Conservation (phyloP, 1,140 invertebrate genomes). For the Apis laboriosa region DNA sequence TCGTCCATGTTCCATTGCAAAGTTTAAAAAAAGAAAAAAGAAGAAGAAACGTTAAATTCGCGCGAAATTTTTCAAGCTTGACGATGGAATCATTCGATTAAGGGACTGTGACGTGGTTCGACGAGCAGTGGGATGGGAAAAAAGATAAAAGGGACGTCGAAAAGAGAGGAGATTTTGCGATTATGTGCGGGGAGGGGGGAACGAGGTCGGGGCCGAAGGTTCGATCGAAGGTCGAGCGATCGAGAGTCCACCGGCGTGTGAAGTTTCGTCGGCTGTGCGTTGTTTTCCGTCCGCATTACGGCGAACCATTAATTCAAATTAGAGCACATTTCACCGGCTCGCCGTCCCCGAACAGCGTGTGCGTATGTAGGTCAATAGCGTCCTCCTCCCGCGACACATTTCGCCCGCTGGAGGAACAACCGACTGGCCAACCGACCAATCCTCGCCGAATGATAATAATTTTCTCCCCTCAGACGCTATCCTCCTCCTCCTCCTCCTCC, state of each 20-base stretch:
- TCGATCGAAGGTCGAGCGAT: slow-evolving; percentile 36
- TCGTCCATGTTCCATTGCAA: too few relatives aligned
- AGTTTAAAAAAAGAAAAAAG: too few relatives aligned
- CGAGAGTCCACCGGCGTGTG: slow-evolving; percentile 10
- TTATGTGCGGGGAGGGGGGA: neutral
- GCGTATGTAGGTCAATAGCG: slow-evolving; percentile 37
- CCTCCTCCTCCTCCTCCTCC: neutral
- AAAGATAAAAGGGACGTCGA: neutral
- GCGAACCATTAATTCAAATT: slow-evolving; percentile 41
- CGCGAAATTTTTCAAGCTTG: too few relatives aligned
- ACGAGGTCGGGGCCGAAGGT: slow-evolving; percentile 26
- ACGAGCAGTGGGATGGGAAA: neutral
- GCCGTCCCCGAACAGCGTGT: neutral
- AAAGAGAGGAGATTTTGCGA: slow-evolving; percentile 2
- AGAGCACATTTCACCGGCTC: slow-evolving; percentile 18
- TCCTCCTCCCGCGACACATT: slow-evolving; percentile 25
- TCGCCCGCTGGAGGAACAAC: slow-evolving; percentile 2
- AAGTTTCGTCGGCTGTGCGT: slow-evolving; percentile 7
- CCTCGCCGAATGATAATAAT: slow-evolving; percentile 13
- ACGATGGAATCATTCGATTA: neutral
- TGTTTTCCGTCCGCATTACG: slow-evolving; percentile 26
- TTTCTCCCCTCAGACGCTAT: neutral
- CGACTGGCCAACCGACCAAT: neutral
- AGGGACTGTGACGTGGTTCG: neutral
- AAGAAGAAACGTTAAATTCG: too few relatives aligned